A percentile compares a stretch with the other conserved stretches of the same genome.
Evolutionary conservation across 2,888 invertebrate genomes (phyloP).

Genomic region (Balanococcus diminutus): DNA sequence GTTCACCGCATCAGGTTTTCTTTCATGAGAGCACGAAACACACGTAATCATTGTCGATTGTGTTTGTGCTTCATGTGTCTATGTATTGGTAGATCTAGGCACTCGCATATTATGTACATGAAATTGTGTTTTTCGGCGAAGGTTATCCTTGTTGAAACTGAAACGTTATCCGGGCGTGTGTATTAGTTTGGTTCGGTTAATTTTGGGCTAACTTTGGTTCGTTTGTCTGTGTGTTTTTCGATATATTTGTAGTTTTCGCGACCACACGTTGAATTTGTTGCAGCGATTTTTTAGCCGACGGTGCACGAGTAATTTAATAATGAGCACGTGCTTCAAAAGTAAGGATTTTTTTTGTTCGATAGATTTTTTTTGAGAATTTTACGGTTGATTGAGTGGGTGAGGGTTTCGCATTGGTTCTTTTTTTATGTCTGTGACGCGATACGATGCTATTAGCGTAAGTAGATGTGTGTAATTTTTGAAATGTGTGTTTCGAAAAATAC

Average conservation of each 20-base stretch:
- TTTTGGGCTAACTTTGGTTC: neutral
- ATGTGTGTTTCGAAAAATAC: neutral
- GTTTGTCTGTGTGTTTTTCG: neutral
- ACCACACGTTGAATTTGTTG: neutral
- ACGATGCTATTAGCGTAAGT: neutral
- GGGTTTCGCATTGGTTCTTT: neutral
- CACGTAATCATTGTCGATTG: neutral
- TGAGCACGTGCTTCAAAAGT: neutral
- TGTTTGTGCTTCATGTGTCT: neutral
- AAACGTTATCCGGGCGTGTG: neutral
- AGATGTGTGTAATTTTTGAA: neutral
- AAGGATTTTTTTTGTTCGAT: neutral
- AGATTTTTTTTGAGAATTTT: too few relatives aligned
- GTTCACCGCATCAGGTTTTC: neutral
- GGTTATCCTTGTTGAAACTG: neutral
- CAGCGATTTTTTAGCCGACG: neutral
- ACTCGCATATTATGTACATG: neutral
- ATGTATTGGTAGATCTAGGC: neutral
- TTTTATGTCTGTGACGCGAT: neutral
- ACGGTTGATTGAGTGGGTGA: neutral
- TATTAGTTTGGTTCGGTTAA: neutral
- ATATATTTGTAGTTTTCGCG: too few relatives aligned
- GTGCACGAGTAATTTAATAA: neutral
- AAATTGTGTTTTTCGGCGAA: neutral
- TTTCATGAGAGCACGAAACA: neutral